Evolutionary conservation across 1,140 invertebrate genomes (phyloP), one percentile per base, ranked within the genome.

Genomic region (Himalopsyche phryganea): DNA sequence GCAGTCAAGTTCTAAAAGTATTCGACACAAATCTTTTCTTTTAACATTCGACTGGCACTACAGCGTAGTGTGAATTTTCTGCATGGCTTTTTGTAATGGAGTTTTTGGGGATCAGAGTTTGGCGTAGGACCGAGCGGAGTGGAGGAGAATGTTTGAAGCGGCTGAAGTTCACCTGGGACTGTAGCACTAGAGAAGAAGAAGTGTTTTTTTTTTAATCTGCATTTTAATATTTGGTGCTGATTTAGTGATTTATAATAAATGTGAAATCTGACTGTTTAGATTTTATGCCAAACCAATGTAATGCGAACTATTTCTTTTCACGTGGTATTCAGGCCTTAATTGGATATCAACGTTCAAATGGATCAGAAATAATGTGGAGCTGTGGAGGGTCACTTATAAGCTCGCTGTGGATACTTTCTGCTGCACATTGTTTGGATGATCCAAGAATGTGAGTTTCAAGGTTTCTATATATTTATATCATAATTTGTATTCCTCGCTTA

Each of bases 321-420:
- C 7, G 6, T 3, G 9, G 18, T 33, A n/a, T 42, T 13, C 23
- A 58, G 54, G 58, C 46, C 9, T 17, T 59, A 9, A 36, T 63
- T 6, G 56, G 61, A 2, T 63, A 33, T 36, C 36, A 58, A 19
- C 11, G 42, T 6, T 14, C 46, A 19, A 9, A 28, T 2, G 40
- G 42, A 10, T 9, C 17, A 6, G 32, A 53, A 11, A 41, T 47
- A 1, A 32, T 41, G n/a, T 63, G 50, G 50, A 59, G 56, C 51
- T 68, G 67, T 42, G 67, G 67, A 1, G 67, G 67, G 0, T 57
- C 57, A 23, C 50, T 68, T n/a, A 67, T 68, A 38, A 59, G 54
- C n/a, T 10, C 48, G 0, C 15, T 13, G 2, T 67, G 67, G 66
- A 49, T 68, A 0, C 54, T 68, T 9, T 66, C 66, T 3, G 67